Percentiles rank a stretch among this genome's conserved stretches.
Conservation (phyloP, 2,797 vertebrate species). For the Picus viridis region DNA sequence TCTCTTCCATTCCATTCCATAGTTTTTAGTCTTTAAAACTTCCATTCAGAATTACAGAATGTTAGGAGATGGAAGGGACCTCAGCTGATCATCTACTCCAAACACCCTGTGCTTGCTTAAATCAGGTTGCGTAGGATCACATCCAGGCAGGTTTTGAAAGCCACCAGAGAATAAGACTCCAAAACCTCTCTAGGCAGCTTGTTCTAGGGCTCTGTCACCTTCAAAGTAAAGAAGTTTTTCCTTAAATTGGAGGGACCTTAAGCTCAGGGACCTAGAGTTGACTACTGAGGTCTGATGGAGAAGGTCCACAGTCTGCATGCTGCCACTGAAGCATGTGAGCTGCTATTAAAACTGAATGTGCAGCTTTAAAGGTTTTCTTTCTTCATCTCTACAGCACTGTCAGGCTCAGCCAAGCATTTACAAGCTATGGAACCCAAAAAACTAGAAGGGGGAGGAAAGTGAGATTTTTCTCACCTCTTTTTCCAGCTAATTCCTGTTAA, state of each 20-base stretch:
- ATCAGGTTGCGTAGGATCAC: too few relatives aligned
- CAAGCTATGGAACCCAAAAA: not conserved
- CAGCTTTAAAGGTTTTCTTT: not conserved
- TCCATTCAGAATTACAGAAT: not conserved
- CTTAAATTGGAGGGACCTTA: too few relatives aligned
- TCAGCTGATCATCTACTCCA: too few relatives aligned
- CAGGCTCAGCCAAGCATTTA: not conserved
- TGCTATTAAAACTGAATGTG: not conserved
- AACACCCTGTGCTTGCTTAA: too few relatives aligned
- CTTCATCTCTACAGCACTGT: not conserved
- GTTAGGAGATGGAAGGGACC: too few relatives aligned
- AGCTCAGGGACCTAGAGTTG: not conserved
- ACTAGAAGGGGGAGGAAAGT: not conserved
- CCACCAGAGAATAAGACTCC: too few relatives aligned
- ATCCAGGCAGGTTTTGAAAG: too few relatives aligned
- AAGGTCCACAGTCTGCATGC: not conserved
- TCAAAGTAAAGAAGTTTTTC: too few relatives aligned
- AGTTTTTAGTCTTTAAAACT: not conserved
- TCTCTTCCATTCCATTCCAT: too few relatives aligned
- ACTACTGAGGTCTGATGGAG: too few relatives aligned
- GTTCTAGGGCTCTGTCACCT: too few relatives aligned
- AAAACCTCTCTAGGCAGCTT: too few relatives aligned
- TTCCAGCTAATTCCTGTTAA: not conserved
- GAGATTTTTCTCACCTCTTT: constrained; percentile 27
- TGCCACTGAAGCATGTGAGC: not conserved